A percentile compares a stretch with the other conserved stretches of the same genome.
Conservation (phyloP, 2,888 invertebrate genomes). For the Drosophila ustulata region DNA sequence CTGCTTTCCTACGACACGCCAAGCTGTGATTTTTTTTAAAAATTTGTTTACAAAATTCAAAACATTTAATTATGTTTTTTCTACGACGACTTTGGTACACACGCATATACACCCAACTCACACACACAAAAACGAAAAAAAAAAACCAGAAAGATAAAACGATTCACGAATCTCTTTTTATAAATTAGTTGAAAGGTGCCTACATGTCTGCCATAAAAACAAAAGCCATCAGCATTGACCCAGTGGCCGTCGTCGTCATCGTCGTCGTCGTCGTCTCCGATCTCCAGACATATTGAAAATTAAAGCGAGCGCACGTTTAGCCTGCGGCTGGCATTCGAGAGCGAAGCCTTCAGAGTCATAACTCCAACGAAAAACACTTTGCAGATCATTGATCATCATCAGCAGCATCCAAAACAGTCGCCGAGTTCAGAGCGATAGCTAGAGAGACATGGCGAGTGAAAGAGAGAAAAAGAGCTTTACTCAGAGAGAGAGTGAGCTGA, state of each 20-base stretch:
- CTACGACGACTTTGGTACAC: slow-evolving; percentile 22
- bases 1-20: slow-evolving; percentile 14
- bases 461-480: not conserved
- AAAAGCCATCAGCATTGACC: slow-evolving; percentile 75
- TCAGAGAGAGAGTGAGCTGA: slow-evolving; percentile 25
- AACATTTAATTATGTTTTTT: slow-evolving; percentile 44
- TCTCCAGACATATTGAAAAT: slow-evolving; percentile 76
- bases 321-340: slow-evolving; percentile 46
- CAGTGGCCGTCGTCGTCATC: slow-evolving; percentile 48
- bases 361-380: slow-evolving; percentile 74
- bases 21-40: slow-evolving; percentile 14
- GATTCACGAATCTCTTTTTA: slow-evolving; percentile 46
- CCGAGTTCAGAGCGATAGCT: slow-evolving; percentile 4
- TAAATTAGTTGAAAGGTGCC: slow-evolving; percentile 78
- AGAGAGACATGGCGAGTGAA: slow-evolving; percentile 3
- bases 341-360: slow-evolving; percentile 53
- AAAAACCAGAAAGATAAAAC: slow-evolving; percentile 25
- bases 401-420: slow-evolving; percentile 39
- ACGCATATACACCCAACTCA: slow-evolving; percentile 13
- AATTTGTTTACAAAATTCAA: not conserved
- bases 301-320: slow-evolving; percentile 78
- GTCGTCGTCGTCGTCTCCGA: slow-evolving; percentile 19
- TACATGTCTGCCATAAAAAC: slow-evolving; percentile 81
- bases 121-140: slow-evolving; percentile 1
- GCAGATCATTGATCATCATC: slow-evolving; percentile 83